Conservation (phyloP, 2,113 vertebrate species). For the Vireo altiloquus region DNA sequence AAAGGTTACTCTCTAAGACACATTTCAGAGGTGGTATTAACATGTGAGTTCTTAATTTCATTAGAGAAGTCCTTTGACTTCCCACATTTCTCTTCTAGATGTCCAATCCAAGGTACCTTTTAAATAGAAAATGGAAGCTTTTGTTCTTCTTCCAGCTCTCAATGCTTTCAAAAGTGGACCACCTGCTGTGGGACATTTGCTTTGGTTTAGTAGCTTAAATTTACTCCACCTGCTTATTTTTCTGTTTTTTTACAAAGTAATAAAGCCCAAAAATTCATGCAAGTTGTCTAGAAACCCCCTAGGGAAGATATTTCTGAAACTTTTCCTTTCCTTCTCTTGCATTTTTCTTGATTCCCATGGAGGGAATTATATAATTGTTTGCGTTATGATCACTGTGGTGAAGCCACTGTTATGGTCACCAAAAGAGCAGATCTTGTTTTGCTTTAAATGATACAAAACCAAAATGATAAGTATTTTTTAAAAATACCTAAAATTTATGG, state of each 20-base stretch:
- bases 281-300: not conserved
- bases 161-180: not conserved
- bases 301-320: not conserved
- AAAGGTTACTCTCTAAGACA: not conserved
- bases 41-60: not conserved
- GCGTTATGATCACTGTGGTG: not conserved
- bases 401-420: not conserved
- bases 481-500: not conserved
- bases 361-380: not conserved
- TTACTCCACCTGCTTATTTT: not conserved
- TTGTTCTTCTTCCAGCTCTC: conserved; percentile 39
- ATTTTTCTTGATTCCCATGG: not conserved
- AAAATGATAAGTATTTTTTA: not conserved
- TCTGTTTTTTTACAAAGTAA: not conserved
- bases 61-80: not conserved
- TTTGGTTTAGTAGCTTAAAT: conserved; percentile 47
- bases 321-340: not conserved
- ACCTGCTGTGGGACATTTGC: conserved; percentile 3
- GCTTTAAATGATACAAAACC: not conserved
- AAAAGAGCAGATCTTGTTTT: not conserved
- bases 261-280: not conserved
- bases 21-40: not conserved
- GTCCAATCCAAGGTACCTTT: not conserved
- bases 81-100: not conserved
- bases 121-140: not conserved